These are phyloP conservation scores for Corticium candelabrum DNA, from an alignment of 37 sponge, comb jelly and placozoan species.

Conservation along the genomic window DNA sequence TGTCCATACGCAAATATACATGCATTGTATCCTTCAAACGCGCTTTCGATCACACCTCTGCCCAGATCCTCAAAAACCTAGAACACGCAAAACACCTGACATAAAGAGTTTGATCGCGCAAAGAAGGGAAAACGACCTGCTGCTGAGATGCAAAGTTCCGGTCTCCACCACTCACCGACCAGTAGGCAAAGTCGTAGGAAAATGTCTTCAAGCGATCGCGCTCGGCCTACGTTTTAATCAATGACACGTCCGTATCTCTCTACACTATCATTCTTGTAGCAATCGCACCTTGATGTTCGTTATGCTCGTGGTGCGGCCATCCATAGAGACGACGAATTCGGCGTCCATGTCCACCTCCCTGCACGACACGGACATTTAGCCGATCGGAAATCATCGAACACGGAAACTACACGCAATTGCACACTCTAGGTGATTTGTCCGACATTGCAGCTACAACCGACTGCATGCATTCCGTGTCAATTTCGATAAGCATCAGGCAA, in stretches of 20 bases:
- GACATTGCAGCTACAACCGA: no score
- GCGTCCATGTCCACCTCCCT: constrained; percentile 50
- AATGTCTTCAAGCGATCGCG: constrained; percentile 41
- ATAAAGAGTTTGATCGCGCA: neutral
- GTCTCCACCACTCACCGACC: constrained; percentile 49
- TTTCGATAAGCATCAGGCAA: no score
- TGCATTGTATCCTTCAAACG: constrained; percentile 73
- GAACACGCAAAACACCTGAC: neutral
- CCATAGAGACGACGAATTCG: constrained; percentile 67
- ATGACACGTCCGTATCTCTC: neutral
- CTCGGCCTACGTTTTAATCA: neutral
- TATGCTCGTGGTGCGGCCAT: constrained; percentile 50
- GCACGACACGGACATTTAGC: no score
- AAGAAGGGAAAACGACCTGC: constrained; percentile 16
- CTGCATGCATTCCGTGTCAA: no score
- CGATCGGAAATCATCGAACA: no score
- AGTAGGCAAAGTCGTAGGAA: constrained; percentile 67
- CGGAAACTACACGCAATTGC: no score
- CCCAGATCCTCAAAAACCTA: constrained; percentile 70
- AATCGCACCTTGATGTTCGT: neutral
- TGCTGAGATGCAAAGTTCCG: constrained; percentile 45
- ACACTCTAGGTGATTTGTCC: no score
- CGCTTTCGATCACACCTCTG: constrained; percentile 41
- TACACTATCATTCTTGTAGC: neutral
- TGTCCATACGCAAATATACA: constrained; percentile 91